A percentile compares a stretch with the other conserved stretches of the same genome.
Evolutionary conservation across 1,140 invertebrate genomes (phyloP).

Genomic region (Penaeus vannamei): DNA sequence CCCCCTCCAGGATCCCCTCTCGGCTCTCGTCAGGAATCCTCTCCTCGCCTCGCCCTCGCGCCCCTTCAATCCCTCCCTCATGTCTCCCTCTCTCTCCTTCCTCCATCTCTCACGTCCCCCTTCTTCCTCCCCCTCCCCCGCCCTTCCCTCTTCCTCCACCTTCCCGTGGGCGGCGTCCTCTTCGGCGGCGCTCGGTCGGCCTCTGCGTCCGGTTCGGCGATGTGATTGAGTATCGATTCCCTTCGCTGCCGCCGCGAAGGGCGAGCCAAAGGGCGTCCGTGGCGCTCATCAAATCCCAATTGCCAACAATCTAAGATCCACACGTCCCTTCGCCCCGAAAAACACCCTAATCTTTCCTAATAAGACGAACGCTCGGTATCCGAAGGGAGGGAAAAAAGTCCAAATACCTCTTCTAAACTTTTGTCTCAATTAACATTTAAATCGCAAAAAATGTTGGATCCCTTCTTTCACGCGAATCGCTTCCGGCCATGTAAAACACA

Average conservation of each 20-base stretch:
- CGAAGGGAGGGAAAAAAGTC: slow-evolving; percentile 36
- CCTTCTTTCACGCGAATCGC: slow-evolving; percentile 55
- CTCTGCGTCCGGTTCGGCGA: too few species aligned
- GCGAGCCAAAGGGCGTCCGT: too few species aligned
- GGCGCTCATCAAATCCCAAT: too few species aligned
- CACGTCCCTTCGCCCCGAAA: background rate
- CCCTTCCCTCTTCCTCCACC: too few species aligned
- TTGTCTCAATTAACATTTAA: slow-evolving; percentile 64
- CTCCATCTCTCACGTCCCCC: background rate
- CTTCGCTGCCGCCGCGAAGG: too few species aligned
- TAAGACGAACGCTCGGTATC: slow-evolving; percentile 39
- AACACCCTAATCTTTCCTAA: slow-evolving; percentile 59
- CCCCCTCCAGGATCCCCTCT: background rate
- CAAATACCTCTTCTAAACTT: slow-evolving; percentile 63
- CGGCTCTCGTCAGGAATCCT: background rate
- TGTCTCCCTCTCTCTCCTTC: background rate
- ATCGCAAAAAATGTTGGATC: slow-evolving; percentile 62
- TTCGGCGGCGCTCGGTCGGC: too few species aligned
- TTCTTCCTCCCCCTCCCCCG: background rate
- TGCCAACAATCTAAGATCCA: too few species aligned
- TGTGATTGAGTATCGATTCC: too few species aligned
- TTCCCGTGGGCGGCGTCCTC: too few species aligned
- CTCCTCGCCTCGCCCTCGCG: background rate
- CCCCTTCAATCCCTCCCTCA: background rate
- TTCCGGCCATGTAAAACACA: slow-evolving; percentile 64